These are phyloP conservation scores for Prinia subflava DNA, from an alignment of 2,113 vertebrate species.

Conservation along the genomic window DNA sequence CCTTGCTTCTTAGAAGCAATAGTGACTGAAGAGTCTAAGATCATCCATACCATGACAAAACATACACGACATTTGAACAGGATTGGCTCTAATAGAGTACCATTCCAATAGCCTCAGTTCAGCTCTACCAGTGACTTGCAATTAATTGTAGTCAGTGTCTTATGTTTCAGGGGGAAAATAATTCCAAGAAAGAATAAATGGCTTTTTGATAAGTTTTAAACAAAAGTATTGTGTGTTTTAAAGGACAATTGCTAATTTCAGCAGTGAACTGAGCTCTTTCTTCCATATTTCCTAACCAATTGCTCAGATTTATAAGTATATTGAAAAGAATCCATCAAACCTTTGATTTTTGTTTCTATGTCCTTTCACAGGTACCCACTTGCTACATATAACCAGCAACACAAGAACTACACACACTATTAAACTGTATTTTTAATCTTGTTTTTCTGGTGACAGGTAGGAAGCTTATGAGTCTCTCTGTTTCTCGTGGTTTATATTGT, in stretches of 20 bases:
- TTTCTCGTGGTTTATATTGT: not conserved
- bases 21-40: not conserved
- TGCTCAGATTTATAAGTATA: not conserved
- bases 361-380: not conserved
- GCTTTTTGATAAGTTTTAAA: not conserved
- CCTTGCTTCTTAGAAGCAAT: not conserved
- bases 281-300: not conserved
- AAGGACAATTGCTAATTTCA: not conserved
- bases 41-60: not conserved
- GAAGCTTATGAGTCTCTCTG: not conserved
- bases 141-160: not conserved
- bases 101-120: not conserved
- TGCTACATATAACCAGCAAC: not conserved
- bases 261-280: not conserved
- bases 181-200: not conserved
- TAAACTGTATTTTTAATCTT: not conserved
- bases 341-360: not conserved
- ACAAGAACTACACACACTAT: not conserved
- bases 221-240: not conserved
- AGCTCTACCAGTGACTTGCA: not conserved
- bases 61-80: not conserved
- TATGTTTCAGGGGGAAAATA: not conserved
- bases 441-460: not conserved
- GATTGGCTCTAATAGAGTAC: not conserved
- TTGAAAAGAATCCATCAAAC: not conserved